Conservation (phyloP, 2,113 vertebrate genomes). For the Toxotes chatareus region DNA sequence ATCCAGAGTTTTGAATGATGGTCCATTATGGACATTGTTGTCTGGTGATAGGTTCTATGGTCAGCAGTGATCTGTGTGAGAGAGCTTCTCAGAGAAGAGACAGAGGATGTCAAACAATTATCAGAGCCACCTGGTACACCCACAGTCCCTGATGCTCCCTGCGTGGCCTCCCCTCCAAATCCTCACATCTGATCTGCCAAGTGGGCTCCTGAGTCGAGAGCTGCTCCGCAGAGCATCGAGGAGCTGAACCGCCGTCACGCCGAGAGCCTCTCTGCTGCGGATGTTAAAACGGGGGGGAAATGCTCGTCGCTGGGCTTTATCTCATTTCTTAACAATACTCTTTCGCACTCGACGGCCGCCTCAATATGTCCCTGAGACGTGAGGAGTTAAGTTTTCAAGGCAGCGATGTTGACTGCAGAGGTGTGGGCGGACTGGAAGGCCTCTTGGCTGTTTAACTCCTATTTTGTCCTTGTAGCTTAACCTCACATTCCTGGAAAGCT, state of each 20-base stretch:
- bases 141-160: slow-evolving; percentile 28
- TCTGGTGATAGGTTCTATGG: neutral
- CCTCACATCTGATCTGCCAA: slow-evolving; percentile 36
- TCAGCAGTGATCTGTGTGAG: neutral
- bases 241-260: neutral
- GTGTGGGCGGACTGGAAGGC: slow-evolving; percentile 31
- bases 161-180: slow-evolving; percentile 46
- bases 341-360: neutral
- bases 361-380: slow-evolving; percentile 7
- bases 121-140: slow-evolving; percentile 32
- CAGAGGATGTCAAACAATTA: slow-evolving; percentile 33
- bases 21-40: neutral
- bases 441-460: slow-evolving; percentile 31
- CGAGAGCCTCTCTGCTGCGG: neutral
- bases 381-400: slow-evolving; percentile 31
- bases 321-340: slow-evolving; percentile 9
- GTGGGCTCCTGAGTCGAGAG: slow-evolving; percentile 63
- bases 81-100: slow-evolving; percentile 15
- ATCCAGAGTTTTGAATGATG: neutral
- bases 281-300: neutral
- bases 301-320: neutral
- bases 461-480: slow-evolving; percentile 35
- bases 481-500: slow-evolving; percentile 2
- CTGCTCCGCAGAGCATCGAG: slow-evolving; percentile 18
- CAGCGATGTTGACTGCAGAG: slow-evolving; percentile 22